phyloP scores from a whole-genome alignment of 2,797 vertebrate genomes.

The Cossypha caffra region DNA sequence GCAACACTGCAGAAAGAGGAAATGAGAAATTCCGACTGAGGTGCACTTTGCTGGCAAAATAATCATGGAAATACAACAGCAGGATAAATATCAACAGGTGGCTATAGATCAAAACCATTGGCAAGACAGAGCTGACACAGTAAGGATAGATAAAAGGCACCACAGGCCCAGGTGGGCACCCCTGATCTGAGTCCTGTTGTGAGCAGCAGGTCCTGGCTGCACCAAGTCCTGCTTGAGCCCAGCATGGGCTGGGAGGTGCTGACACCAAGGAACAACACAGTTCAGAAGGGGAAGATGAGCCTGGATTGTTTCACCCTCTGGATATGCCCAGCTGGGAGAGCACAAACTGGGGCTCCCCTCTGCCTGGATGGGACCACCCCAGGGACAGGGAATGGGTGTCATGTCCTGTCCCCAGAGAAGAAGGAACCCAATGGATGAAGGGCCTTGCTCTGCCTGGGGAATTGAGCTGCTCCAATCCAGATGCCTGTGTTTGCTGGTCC shows the following conservation, averaged over 20 bases:
- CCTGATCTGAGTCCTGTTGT: not conserved
- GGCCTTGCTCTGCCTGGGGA: not conserved
- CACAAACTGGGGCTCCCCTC: not conserved
- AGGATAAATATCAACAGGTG: conserved; percentile 6
- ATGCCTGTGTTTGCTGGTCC: not conserved
- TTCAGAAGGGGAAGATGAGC: not conserved
- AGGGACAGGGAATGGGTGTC: not conserved
- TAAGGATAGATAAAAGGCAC: not conserved
- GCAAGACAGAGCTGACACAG: not conserved
- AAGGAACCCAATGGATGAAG: not conserved
- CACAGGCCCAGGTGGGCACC: not conserved
- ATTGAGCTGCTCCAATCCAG: not conserved
- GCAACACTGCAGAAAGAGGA: not conserved
- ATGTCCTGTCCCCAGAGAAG: no score
- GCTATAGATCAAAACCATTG: not conserved
- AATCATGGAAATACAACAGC: not conserved
- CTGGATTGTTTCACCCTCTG: not conserved
- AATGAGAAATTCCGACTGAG: not conserved
- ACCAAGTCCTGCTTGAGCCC: not conserved
- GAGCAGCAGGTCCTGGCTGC: not conserved
- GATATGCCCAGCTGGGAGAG: not conserved
- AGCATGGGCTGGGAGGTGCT: accelerated
- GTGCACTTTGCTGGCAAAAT: not conserved
- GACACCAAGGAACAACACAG: not conserved
- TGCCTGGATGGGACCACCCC: not conserved